These are phyloP conservation scores for Tychaedon coryphoeus DNA, from an alignment of 2,113 vertebrate genomes.

Conservation along the genomic window DNA sequence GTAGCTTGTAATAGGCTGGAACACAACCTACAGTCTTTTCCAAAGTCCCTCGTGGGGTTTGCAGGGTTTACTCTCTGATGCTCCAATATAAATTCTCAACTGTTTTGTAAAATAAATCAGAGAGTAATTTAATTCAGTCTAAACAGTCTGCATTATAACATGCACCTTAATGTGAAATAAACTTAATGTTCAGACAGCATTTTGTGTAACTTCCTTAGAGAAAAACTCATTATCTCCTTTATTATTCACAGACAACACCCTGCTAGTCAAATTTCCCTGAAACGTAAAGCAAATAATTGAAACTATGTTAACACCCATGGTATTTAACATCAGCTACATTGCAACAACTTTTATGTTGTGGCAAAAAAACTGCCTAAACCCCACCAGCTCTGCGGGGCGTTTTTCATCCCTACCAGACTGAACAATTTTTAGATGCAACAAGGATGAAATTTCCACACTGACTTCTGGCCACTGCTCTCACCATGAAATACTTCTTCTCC, in stretches of 20 bases:
- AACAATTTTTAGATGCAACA: neutral
- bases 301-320: fast-evolving
- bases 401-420: neutral
- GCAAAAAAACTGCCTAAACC: neutral
- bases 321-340: neutral
- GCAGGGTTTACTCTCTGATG: neutral
- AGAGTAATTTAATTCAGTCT: neutral
- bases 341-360: fast-evolving
- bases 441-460: neutral
- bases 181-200: neutral
- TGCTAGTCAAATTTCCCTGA: neutral
- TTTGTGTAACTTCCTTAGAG: neutral
- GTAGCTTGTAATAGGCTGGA: neutral
- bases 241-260: neutral
- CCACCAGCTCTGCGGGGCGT: fast-evolving
- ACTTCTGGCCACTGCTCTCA: conserved; percentile 18
- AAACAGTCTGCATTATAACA: neutral
- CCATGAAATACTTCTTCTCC: conserved; percentile 78
- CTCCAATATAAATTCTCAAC: neutral
- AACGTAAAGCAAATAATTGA: neutral
- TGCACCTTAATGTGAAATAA: neutral
- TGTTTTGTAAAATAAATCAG: neutral
- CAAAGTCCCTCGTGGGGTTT: neutral
- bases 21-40: neutral
- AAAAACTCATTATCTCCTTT: neutral